phyloP scores from a whole-genome alignment of 2,113 vertebrate species.

The Mohoua ochrocephala region DNA sequence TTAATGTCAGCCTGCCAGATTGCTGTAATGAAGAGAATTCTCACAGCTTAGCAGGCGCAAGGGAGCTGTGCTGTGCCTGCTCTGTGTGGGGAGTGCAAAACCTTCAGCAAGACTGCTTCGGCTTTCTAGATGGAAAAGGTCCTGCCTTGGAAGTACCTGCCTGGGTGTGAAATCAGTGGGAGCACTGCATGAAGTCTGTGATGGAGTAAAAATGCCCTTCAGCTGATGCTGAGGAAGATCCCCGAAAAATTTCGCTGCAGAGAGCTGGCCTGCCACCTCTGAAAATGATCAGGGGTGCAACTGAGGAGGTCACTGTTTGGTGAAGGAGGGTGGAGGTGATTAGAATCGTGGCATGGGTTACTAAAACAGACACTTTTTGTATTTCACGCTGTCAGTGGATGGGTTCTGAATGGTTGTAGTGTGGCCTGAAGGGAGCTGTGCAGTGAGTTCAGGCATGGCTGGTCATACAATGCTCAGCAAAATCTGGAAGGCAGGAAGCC shows the following conservation, averaged over 20 bases:
- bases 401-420: background rate
- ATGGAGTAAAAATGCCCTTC: background rate
- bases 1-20: background rate
- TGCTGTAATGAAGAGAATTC: background rate
- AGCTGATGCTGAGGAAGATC: background rate
- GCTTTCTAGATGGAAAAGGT: background rate
- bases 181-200: background rate
- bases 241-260: background rate
- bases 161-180: background rate
- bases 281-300: background rate
- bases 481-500: slow-evolving; percentile 28
- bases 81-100: background rate
- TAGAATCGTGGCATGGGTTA: too few species aligned
- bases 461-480: background rate
- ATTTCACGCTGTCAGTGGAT: background rate
- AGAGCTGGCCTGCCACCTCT: background rate
- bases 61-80: background rate
- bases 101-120: background rate
- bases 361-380: background rate
- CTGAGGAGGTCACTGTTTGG: accelerated
- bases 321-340: background rate
- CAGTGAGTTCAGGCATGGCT: background rate
- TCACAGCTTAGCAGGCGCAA: background rate
- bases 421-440: background rate
- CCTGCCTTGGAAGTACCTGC: background rate